Evolutionary conservation across 2,888 invertebrate species (phyloP).

Genomic region (Tipula vernalis): DNA sequence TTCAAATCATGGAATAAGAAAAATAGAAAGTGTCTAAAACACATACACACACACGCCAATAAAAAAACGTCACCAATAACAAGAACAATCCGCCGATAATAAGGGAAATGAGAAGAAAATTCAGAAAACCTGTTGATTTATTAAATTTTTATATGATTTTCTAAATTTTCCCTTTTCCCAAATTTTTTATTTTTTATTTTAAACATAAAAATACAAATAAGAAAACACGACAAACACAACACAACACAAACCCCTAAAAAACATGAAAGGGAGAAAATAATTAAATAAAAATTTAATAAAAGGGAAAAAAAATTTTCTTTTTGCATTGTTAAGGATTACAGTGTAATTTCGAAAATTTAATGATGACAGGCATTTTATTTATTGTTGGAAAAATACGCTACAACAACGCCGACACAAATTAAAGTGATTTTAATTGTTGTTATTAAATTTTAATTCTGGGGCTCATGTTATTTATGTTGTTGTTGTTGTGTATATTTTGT

Average conservation of each 20-base stretch:
- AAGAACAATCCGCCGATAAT: not conserved
- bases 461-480: not conserved
- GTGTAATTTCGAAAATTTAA: not conserved
- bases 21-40: not conserved
- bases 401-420: not conserved
- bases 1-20: not conserved
- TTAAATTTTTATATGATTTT: not conserved
- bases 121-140: not conserved
- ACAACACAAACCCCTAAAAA: not conserved
- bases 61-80: not conserved
- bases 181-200: not conserved
- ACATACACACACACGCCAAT: not conserved
- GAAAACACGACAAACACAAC: too few species aligned
- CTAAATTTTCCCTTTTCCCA: not conserved
- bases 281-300: not conserved
- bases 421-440: not conserved
- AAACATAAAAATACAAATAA: not conserved
- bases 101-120: not conserved
- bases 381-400: not conserved
- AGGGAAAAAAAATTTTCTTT: not conserved
- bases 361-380: not conserved
- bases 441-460: not conserved
- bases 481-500: not conserved
- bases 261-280: not conserved
- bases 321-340: not conserved